Conservation (phyloP, 2,113 vertebrate genomes). For the Panthera tigris region DNA sequence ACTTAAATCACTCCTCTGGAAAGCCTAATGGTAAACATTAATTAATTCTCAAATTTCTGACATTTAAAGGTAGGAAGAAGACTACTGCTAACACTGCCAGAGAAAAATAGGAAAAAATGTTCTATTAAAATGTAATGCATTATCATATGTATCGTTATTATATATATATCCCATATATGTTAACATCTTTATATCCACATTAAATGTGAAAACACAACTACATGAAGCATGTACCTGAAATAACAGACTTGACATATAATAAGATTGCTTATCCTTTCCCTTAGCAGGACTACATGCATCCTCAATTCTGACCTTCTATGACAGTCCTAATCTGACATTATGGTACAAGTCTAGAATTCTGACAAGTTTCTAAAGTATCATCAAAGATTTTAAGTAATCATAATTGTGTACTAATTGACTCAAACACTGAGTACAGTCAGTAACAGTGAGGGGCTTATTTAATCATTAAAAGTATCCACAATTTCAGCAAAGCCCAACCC, state of each 20-base stretch:
- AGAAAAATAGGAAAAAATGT: background rate
- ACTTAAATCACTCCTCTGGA: background rate
- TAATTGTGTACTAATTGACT: background rate
- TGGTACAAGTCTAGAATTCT: background rate
- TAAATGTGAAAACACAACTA: background rate
- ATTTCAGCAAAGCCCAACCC: background rate
- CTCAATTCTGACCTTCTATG: background rate
- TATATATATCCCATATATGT: background rate
- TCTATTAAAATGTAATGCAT: background rate
- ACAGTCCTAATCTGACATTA: background rate
- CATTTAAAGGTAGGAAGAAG: background rate
- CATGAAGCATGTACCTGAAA: background rate
- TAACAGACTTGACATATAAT: background rate
- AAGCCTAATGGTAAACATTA: conserved; percentile 13
- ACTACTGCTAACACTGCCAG: background rate
- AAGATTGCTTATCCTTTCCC: background rate
- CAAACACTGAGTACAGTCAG: background rate
- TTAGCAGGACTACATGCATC: background rate
- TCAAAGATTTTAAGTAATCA: background rate
- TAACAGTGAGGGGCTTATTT: background rate
- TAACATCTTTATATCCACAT: background rate
- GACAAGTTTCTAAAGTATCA: background rate
- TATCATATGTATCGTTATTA: background rate
- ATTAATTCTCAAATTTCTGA: conserved; percentile 45
- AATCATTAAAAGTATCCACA: background rate